Evolutionary conservation across 2,797 vertebrate species (phyloP).

Genomic region (Nyctalus aviator): DNA sequence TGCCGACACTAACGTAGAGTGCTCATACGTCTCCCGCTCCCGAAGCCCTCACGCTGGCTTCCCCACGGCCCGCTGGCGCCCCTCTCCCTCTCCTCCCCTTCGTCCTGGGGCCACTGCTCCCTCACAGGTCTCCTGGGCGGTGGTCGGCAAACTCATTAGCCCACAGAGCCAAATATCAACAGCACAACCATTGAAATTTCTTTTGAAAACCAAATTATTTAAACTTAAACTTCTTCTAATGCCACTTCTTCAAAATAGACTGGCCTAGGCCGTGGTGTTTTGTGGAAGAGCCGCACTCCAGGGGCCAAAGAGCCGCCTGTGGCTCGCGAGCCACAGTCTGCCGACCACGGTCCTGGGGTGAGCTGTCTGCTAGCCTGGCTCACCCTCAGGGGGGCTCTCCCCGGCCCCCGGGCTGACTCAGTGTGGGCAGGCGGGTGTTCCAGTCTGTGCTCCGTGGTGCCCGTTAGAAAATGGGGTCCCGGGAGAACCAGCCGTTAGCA

Average conservation of each 20-base stretch:
- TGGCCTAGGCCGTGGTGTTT: no score
- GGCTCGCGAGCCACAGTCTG: no score
- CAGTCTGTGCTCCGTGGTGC: background rate
- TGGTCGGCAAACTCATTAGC: no score
- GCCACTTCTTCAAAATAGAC: no score
- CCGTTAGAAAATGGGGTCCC: background rate
- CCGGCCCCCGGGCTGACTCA: background rate
- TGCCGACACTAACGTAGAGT: background rate
- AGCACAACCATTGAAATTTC: no score
- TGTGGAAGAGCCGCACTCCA: no score
- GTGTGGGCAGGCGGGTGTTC: background rate
- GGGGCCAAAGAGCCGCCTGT: no score
- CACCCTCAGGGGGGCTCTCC: background rate
- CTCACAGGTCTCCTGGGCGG: background rate
- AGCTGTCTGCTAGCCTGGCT: background rate
- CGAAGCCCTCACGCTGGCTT: background rate
- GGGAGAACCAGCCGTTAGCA: background rate
- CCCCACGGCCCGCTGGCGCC: rapidly evolving
- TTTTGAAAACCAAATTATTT: no score
- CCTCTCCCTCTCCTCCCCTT: background rate
- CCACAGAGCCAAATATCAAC: no score
- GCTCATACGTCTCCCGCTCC: rapidly evolving
- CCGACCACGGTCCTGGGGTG: background rate
- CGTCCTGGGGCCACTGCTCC: background rate
- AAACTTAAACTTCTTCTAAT: no score